Percentiles rank a stretch among this genome's conserved stretches.
Conservation (phyloP, 2,113 vertebrate species). For the Xiphorhynchus elegans region DNA sequence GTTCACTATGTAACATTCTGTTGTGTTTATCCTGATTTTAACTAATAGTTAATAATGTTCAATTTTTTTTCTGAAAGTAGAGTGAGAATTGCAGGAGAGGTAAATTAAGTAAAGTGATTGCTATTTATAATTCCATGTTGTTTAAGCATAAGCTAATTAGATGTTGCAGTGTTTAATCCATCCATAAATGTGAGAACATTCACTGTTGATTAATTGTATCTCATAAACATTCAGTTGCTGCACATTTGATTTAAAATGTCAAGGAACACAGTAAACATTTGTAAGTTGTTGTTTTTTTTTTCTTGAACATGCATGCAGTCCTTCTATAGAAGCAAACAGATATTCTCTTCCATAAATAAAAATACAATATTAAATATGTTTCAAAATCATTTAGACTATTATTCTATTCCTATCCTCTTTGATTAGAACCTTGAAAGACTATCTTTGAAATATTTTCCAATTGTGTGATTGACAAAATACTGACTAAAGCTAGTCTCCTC, state of each 20-base stretch:
- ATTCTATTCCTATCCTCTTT: background rate
- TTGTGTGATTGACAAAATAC: background rate
- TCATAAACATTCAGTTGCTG: background rate
- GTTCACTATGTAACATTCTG: background rate
- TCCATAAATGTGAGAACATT: background rate
- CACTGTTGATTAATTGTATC: background rate
- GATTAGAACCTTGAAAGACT: background rate
- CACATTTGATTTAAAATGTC: conserved; percentile 11
- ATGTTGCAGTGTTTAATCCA: background rate
- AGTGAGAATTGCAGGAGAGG: background rate
- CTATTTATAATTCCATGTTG: conserved; percentile 24
- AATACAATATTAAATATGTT: background rate
- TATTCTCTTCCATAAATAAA: accelerated
- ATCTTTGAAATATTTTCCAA: background rate
- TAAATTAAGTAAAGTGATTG: background rate
- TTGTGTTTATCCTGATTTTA: background rate
- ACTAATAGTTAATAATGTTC: background rate
- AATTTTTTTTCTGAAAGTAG: background rate
- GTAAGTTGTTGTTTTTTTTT: background rate
- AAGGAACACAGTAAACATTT: background rate
- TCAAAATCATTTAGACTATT: background rate
- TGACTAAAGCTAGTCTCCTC: background rate
- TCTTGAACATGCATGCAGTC: background rate
- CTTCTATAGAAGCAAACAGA: background rate
- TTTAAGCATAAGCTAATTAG: conserved; percentile 4